Base-by-base conservation (phyloP, 2,888 invertebrate species). In the Latheticus oryzae region DNA sequence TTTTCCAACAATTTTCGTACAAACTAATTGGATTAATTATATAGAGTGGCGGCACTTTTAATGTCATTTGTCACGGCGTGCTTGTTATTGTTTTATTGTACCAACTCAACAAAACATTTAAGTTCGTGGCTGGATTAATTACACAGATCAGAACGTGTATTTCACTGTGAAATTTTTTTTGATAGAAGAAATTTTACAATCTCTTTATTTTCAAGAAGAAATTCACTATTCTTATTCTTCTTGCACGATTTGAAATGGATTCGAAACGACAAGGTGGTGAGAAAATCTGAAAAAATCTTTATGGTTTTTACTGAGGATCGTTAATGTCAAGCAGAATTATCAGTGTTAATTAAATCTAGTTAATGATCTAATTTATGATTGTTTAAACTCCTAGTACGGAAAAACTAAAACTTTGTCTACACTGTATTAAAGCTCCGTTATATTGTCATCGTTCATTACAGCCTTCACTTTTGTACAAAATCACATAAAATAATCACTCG, bases 81-180 rank as follows among this genome's bases (percentile, higher is more conserved):
- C 57, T 61, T 63, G 63, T 64, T 64, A 61, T 53, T 64, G 60
- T 64, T 62, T 56, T 43, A 60, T 62, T 60, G 52, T 51, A 58
- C 37, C 58, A 55, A 58, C 37, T 60, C 48, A 52, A 8, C 37
- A 64, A 56, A 64, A 56, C 53, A 56, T 55, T 62, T 33, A 51
- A 60, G 60, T 63, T 61, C 64, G 63, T 64, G 64, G 45, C 61
- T 32, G 63, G 58, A 63, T 64, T 64, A 64, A 63, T 63, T 64
- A 63, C 48, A 51, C 53, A 50, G 37, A 35, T 38, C 56, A 33
- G 11, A 48, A 50, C 50, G 48, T 32, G 21, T 40, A 48, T 55
- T 57, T 50, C 35, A 42, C 57, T 40, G 48, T 50, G 50, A 48
- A 48, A 42, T 42, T 52, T 52, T 52, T 37, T 50, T n/a, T n/a